Conservation (phyloP, 2,888 invertebrate species). For the Eurytoma adleriae region DNA sequence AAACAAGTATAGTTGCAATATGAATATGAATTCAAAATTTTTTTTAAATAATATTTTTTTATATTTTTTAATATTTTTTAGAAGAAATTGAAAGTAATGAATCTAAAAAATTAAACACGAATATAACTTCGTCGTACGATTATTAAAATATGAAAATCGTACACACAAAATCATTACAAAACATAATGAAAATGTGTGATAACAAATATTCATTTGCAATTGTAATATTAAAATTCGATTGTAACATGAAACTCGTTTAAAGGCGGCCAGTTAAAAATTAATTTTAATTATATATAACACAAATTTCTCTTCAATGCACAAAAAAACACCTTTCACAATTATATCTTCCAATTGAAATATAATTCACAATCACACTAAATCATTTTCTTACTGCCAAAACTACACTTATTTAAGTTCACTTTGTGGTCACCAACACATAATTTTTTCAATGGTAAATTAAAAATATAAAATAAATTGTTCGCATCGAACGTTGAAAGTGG, state of each 20-base stretch:
- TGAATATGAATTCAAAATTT: too few relatives aligned
- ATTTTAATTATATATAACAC: background rate
- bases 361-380: background rate
- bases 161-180: too few relatives aligned
- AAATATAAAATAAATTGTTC: slow-evolving; percentile 2
- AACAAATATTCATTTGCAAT: background rate
- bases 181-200: too few relatives aligned
- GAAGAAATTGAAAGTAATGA: too few relatives aligned
- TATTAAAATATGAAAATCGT: too few relatives aligned
- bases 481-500: background rate
- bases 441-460: background rate
- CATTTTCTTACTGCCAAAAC: background rate
- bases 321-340: background rate
- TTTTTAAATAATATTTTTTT: too few relatives aligned
- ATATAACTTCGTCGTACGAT: too few relatives aligned
- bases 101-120: too few relatives aligned
- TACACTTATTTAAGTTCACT: background rate
- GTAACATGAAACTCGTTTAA: slow-evolving; percentile 58
- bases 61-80: too few relatives aligned
- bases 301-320: background rate
- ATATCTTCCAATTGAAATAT: background rate
- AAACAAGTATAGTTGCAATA: too few relatives aligned
- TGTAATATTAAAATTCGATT: slow-evolving; percentile 3
- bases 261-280: slow-evolving; percentile 62
- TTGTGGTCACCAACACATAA: background rate